A percentile compares a stretch with the other conserved stretches of the same genome.
Conservation (phyloP, 2,888 invertebrate genomes). For the Thereva unica region DNA sequence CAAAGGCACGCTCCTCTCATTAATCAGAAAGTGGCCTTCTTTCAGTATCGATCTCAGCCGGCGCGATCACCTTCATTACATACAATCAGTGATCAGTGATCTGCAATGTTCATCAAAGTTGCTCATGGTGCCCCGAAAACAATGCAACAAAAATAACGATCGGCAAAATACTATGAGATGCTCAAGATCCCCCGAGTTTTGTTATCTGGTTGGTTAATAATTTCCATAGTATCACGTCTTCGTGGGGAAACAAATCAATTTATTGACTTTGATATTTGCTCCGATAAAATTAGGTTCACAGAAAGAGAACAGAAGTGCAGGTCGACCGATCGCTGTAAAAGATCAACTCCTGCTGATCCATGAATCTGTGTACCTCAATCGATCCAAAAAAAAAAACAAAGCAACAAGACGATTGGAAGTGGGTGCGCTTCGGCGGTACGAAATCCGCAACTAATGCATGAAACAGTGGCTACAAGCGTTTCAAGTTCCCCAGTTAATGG, state of each 20-base stretch:
- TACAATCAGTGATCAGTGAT: not conserved
- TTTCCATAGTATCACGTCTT: not conserved
- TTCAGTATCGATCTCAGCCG: not conserved
- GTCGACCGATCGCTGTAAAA: conserved; percentile 25
- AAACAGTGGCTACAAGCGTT: too few species aligned
- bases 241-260: conserved; percentile 7
- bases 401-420: not conserved
- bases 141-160: too few species aligned
- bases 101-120: too few species aligned
- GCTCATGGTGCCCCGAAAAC: too few species aligned
- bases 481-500: conserved; percentile 14
- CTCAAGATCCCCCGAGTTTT: too few species aligned
- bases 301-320: conserved; percentile 22
- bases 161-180: too few species aligned
- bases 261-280: not conserved
- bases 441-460: not conserved
- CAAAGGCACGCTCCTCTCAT: not conserved
- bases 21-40: conserved; percentile 6
- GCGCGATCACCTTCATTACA: not conserved
- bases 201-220: not conserved
- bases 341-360: conserved; percentile 27
- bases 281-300: conserved; percentile 1
- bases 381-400: not conserved
- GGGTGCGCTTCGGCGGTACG: conserved; percentile 13
- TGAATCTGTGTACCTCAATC: conserved; percentile 14